Percentiles rank a stretch among this genome's conserved stretches.
Conservation (phyloP, 2,797 vertebrate genomes). For the Lepidocolaptes lacrymiger region DNA sequence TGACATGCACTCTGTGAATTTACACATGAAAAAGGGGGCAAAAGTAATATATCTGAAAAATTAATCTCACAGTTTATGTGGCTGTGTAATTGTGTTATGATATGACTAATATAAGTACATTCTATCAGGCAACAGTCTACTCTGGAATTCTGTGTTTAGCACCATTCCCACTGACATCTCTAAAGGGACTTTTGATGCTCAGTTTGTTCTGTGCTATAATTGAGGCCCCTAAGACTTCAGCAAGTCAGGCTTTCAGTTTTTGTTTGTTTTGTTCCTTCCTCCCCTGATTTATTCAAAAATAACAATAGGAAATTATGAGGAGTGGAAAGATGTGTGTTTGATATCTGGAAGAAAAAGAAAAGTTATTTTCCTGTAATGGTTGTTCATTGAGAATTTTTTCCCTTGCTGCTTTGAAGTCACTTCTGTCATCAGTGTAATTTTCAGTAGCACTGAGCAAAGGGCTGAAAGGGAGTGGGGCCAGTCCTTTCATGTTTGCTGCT, state of each 20-base stretch:
- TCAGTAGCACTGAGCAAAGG: constrained; percentile 21
- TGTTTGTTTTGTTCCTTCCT: too few species aligned
- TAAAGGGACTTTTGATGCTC: not conserved
- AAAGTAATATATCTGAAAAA: not conserved
- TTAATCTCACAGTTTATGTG: not conserved
- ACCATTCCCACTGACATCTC: not conserved
- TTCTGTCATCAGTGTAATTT: constrained; percentile 56
- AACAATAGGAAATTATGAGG: not conserved
- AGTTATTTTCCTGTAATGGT: not conserved
- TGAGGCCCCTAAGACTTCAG: not conserved
- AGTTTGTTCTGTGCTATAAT: not conserved
- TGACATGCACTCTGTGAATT: not conserved
- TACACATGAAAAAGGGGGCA: not conserved
- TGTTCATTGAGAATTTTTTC: constrained; percentile 8
- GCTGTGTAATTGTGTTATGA: not conserved
- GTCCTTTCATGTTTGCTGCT: constrained; percentile 50
- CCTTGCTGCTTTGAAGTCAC: constrained; percentile 56
- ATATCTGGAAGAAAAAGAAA: not conserved
- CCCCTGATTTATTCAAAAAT: not conserved
- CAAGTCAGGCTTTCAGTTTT: not conserved
- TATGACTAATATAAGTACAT: not conserved
- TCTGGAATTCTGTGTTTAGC: not conserved
- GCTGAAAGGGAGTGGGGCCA: not conserved
- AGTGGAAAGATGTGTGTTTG: not conserved
- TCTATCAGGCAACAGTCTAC: not conserved